Evolutionary conservation across 2,113 vertebrate species (phyloP), one percentile per base, ranked within the genome.

Genomic region (Rhea pennata): DNA sequence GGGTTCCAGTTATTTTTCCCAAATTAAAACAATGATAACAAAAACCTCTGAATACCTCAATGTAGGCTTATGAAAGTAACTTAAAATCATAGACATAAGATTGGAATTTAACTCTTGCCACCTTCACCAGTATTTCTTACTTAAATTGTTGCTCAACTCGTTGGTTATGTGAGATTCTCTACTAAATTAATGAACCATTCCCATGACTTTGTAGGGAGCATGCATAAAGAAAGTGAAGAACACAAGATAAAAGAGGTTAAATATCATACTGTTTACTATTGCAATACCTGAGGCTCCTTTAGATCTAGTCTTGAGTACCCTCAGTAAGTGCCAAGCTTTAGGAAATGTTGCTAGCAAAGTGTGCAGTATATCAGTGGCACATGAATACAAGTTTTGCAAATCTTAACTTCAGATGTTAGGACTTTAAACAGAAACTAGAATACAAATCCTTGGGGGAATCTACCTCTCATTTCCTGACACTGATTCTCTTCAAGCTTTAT

Each of bases 401-500:
- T 54, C 17, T 87, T 12, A 46, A 0, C 58, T 77, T 72, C 50
- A 40, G 44, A 6, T 42, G 1, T 39, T 46, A 69, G 5, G 6
- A 22, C 8, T 53, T 84, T 24, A 46, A 77, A 66, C 13, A 71
- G 24, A 77, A 70, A 51, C 2, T 39, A 22, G 69, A 64, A 2
- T 5, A 77, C 9, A 93, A 40, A 65, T n/a, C 5, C 2, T 58
- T 51, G 5, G 1, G 4, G 4, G 58, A 6, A 44, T 39, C 6
- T 46, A 56, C 3, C 29, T 42, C 5, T 39, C 10, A 78, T 54
- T 62, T 65, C 72, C 21, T 2, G 2, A 27, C 46, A 36, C 10
- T 58, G 20, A 14, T 44, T 70, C 14, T 64, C 27, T 51, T 78
- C 6, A 70, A 1, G 1, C 0, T 1, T 58, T 67, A 4, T 67